Percentiles rank a stretch among this genome's conserved stretches.
Conservation (phyloP, 2,113 vertebrate genomes). For the Prionailurus bengalensis region DNA sequence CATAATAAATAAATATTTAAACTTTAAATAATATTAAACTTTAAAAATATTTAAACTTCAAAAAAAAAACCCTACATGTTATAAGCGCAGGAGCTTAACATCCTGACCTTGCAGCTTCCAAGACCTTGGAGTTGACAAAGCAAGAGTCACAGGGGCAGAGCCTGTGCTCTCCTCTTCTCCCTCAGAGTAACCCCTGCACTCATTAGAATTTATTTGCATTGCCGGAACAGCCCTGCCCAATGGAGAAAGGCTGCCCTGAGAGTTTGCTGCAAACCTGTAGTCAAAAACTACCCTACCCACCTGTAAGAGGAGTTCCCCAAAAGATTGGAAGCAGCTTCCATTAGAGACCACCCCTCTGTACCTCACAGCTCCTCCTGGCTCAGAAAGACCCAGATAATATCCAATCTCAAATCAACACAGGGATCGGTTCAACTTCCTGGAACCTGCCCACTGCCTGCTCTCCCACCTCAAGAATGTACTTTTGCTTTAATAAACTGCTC, state of each 20-base stretch:
- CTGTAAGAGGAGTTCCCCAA: not conserved
- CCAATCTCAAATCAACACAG: not conserved
- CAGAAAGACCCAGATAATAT: not conserved
- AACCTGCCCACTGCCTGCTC: not conserved
- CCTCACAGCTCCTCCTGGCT: not conserved
- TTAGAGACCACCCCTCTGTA: not conserved
- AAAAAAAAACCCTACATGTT: not conserved
- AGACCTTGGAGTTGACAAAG: not conserved
- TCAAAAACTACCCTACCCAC: not conserved
- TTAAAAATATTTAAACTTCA: not conserved
- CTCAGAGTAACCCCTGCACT: not conserved
- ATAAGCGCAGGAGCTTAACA: not conserved
- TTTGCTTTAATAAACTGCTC: not conserved
- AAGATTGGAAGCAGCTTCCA: not conserved
- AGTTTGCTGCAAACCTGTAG: not conserved
- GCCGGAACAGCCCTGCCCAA: not conserved
- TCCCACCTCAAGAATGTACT: not conserved
- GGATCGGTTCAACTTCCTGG: too few species aligned
- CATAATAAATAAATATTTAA: too few species aligned
- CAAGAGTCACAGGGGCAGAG: not conserved
- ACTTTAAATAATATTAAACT: too few species aligned
- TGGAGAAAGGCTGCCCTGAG: not conserved
- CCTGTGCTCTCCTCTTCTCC: not conserved
- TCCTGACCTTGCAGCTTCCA: not conserved
- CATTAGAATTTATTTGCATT: not conserved